phyloP scores from a whole-genome alignment of 2,888 invertebrate genomes.

The Drosophila acutilabella region DNA sequence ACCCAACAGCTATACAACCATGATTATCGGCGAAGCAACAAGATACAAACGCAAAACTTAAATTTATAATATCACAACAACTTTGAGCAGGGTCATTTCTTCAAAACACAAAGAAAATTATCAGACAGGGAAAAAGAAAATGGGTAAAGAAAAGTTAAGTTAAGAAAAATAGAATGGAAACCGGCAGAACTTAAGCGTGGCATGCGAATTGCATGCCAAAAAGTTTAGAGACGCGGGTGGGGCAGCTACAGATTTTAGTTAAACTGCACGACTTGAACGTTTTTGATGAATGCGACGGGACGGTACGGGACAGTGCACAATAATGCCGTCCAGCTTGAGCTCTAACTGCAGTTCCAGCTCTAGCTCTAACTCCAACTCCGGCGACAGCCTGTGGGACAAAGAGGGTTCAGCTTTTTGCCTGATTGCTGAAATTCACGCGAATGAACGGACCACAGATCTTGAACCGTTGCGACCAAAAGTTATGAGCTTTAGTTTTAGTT shows the following conservation, averaged over 20 bases:
- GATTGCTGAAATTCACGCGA: slow-evolving; percentile 77
- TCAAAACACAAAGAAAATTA: slow-evolving; percentile 29
- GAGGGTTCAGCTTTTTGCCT: slow-evolving; percentile 45
- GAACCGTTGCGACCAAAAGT: slow-evolving; percentile 54
- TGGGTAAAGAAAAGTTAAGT: not conserved
- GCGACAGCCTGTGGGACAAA: slow-evolving; percentile 48
- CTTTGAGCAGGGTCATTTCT: slow-evolving; percentile 34
- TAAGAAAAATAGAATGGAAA: slow-evolving; percentile 12
- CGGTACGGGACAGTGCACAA: not conserved
- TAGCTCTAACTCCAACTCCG: slow-evolving; percentile 1
- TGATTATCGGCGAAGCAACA: slow-evolving; percentile 7
- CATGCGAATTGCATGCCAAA: slow-evolving; percentile 58
- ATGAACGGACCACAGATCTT: slow-evolving; percentile 18
- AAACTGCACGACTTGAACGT: slow-evolving; percentile 70
- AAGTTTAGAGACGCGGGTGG: slow-evolving; percentile 59
- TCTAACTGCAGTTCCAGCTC: not conserved
- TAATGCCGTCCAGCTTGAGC: slow-evolving; percentile 19
- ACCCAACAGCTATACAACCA: slow-evolving; percentile 20
- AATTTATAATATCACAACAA: slow-evolving; percentile 69
- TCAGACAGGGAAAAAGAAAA: slow-evolving; percentile 2
- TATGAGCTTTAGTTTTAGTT: slow-evolving; percentile 77
- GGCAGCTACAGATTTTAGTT: slow-evolving; percentile 57
- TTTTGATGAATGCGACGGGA: slow-evolving; percentile 76
- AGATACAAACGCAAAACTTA: slow-evolving; percentile 29
- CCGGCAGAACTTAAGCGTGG: slow-evolving; percentile 47